phyloP scores from a whole-genome alignment of 2,113 vertebrate genomes.

The Hyperopisus bebe region DNA sequence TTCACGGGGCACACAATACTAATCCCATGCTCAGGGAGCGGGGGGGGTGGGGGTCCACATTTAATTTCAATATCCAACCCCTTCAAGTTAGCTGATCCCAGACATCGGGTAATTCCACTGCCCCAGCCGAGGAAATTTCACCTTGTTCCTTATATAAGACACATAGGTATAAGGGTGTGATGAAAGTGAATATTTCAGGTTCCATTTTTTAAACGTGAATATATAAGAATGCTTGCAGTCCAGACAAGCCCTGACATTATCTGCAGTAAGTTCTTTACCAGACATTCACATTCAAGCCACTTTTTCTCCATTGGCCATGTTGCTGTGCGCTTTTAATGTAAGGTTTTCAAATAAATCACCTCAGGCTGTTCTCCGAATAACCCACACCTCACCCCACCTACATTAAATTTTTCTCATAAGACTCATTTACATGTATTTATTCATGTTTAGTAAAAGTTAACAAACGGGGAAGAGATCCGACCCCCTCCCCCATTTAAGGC shows the following conservation, averaged over 20 bases:
- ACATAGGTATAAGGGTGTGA: not conserved
- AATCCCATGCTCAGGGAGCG: not conserved
- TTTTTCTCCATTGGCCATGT: not conserved
- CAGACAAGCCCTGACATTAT: not conserved
- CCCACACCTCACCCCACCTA: not conserved
- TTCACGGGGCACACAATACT: not conserved
- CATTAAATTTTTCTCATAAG: not conserved
- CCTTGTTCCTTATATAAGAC: not conserved
- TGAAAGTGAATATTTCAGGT: not conserved
- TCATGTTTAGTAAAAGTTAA: not conserved
- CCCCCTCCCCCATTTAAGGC: not conserved
- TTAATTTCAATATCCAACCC: not conserved
- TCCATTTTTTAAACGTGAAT: not conserved
- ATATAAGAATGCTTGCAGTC: not conserved
- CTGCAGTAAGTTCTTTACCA: not conserved
- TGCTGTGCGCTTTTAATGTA: not conserved
- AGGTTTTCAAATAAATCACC: not conserved
- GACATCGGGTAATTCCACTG: not conserved
- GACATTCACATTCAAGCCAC: not conserved
- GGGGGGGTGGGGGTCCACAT: not conserved
- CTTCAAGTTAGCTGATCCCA: not conserved
- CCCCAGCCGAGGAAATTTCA: not conserved
- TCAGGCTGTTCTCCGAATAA: not conserved
- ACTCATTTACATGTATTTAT: not conserved
- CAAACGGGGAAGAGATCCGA: not conserved